Base-by-base conservation (phyloP, 2,888 invertebrate genomes). In the Balanococcus diminutus region DNA sequence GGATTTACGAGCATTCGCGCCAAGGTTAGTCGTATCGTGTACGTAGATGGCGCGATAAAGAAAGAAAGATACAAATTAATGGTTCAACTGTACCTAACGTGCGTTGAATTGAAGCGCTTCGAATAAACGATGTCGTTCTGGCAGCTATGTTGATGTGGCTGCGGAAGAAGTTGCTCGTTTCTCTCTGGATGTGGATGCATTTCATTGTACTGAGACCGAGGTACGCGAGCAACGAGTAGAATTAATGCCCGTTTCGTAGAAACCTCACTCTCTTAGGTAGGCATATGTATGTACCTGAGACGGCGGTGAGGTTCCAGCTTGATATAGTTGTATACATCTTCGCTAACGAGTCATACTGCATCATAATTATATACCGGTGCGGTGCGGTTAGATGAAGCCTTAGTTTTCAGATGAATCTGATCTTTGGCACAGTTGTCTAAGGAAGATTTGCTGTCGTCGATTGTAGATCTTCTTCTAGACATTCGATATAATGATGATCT, bases 71-170 rank as follows among this genome's bases (percentile, higher is more conserved):
- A 79, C 75, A 79, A 79, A 79, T 79, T 79, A 79, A 79, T 79
- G 75, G 75, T 79, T 79, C 36, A 36, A 79, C 32, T 36, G 75
- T 36, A 67, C 67, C 67, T 67, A 67, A 67, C 67, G 67, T 67
- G 67, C 67, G 67, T 67, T 67, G 67, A 67, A 67, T 67, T 67
- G 75, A 32, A 79, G 75, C 75, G 36, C 19, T 36, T 36, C 75
- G 31, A 19, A 36, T 67, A 79, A 79, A 79, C 75, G 75, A 79
- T 79, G 75, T 79, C 75, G 75, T 79, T 79, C 75, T 36, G 75
- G 75, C 32, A 14, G 75, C 75, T 67, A 67, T 28, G 61, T 25
- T 25, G n/a, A n/a, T n/a, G n/a, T n/a, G 39, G 67, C 67, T 8
- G 28, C 28, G 67, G 28, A 67, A 67, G 67, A 67, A 11, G 31